Evolutionary conservation across 2,888 invertebrate genomes (phyloP), one percentile per base, ranked within the genome.

Genomic region (Serrognathus titanus): DNA sequence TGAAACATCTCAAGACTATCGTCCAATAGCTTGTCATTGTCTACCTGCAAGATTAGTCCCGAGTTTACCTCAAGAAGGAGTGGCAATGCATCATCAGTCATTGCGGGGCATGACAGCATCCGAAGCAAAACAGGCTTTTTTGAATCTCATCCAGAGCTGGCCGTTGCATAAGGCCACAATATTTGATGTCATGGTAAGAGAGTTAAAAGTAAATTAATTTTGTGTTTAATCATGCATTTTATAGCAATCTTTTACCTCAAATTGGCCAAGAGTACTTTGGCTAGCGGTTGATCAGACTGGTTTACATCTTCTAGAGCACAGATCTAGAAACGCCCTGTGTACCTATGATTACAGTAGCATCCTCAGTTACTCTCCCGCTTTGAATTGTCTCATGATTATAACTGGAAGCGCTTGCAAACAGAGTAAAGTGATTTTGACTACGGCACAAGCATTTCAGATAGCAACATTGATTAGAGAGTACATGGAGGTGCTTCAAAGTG

Each of bases 191-290:
- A 92, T 93, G 88, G 92, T 92, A 72, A 81, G 82, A 75, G 7
- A 31, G 1, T 31, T 31, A 1, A 7, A 31, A 2, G 5, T 31
- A 31, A 31, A 4, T 31, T 6, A 31, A 46, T 35, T 39, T 45
- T 37, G 47, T 47, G 11, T 53, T 24, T 31, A 31, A 31, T 31
- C 24, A 31, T 31, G 24, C 24, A 7, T 31, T 31, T 77, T 78
- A 38, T 76, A 92, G 92, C 96, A 97, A 89, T 92, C 94, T 9
- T 96, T 95, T 76, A 95, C 96, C 10, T 94, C 95, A 24, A 94
- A 94, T 78, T 94, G 97, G 92, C 96, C 97, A 31, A 85, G 95
- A 70, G 87, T 90, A 43, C 80, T 97, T 46, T 94, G 96, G 94
- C 80, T 97, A 66, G 95, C 94, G 20, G 92, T 97, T 51, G 94